Evolutionary conservation across 2,113 vertebrate species (phyloP), one percentile per base, ranked within the genome.

Genomic region (Vulpes ferrilata): DNA sequence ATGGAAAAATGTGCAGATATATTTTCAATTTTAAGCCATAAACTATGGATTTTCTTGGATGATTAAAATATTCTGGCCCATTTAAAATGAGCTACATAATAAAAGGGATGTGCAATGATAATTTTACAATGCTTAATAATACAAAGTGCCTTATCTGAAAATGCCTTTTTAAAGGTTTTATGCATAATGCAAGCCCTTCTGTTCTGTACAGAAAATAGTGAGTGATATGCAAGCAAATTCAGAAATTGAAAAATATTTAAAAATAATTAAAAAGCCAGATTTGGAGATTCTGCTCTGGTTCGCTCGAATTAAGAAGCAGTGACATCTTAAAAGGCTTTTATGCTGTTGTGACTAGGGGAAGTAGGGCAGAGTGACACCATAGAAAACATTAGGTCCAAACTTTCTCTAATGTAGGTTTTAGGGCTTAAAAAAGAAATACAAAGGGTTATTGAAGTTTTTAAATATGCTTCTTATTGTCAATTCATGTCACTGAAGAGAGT

Each of bases 41-140:
- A 98, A 98, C 97, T 97, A 98, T 97, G 73, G 71, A 43, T 98
- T 98, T 98, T 96, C 96, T 98, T 98, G 20, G 95, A 91, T 96
- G 98, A 98, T 98, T 98, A 98, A 98, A 99, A 98, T 98, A 98
- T 98, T 98, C 96, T 98, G 93, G 86, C 60, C 90, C 97, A 98
- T 99, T 98, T 98, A 98, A 98, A 98, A 98, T 98, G 97, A 98
- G 79, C 84, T 97, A 93, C 5, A 25, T 97, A 98, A 98, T 98
- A 97, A 98, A 98, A 98, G 23, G 96, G 90, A 98, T 98, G 73
- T 96, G 86, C 85, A 96, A 92, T 96, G 98, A 97, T 98, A 98
- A 98, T 98, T 98, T 98, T 97, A 95, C 90, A 97, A 85, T 98
- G 93, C 96, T 98, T 98, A 98, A 97, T 98, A 98, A 83, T 94